Conservation (phyloP, 2,113 vertebrate species). For the Octodon degus region DNA sequence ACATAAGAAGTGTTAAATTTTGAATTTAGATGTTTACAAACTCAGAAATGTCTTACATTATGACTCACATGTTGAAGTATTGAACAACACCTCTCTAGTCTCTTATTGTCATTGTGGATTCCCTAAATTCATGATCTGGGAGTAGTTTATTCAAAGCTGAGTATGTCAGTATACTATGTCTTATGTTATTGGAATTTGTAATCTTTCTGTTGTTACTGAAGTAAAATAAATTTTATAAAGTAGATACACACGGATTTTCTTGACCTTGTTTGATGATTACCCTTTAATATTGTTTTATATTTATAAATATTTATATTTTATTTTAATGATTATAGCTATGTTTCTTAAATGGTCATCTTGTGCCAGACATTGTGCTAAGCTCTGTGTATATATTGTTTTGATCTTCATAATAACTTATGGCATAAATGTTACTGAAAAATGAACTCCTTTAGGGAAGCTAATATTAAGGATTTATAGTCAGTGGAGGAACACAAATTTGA, state of each 20-base stretch:
- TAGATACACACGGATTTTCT: not conserved
- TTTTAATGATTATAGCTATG: slow-evolving; percentile 30
- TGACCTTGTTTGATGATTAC: not conserved
- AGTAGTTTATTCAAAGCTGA: not conserved
- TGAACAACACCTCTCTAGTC: not conserved
- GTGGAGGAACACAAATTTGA: slow-evolving; percentile 1
- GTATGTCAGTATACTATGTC: not conserved
- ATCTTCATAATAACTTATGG: not conserved
- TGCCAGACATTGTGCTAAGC: not conserved
- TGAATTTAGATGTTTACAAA: not conserved
- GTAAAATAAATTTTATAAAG: slow-evolving; percentile 33
- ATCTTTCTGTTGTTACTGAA: slow-evolving; percentile 30
- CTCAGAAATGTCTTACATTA: not conserved
- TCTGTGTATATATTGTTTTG: not conserved
- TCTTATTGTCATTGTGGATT: not conserved
- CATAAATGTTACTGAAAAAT: not conserved
- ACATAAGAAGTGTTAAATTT: not conserved
- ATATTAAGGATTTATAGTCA: not conserved
- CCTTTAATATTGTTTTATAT: not conserved
- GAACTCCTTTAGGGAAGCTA: not conserved
- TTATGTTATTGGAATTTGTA: not conserved
- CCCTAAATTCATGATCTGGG: not conserved
- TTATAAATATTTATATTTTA: slow-evolving; percentile 22
- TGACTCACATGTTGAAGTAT: not conserved
- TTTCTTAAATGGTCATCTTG: slow-evolving; percentile 29